Evolutionary conservation across 2,888 invertebrate species (phyloP).

Genomic region (Acanthoscelides obtectus): DNA sequence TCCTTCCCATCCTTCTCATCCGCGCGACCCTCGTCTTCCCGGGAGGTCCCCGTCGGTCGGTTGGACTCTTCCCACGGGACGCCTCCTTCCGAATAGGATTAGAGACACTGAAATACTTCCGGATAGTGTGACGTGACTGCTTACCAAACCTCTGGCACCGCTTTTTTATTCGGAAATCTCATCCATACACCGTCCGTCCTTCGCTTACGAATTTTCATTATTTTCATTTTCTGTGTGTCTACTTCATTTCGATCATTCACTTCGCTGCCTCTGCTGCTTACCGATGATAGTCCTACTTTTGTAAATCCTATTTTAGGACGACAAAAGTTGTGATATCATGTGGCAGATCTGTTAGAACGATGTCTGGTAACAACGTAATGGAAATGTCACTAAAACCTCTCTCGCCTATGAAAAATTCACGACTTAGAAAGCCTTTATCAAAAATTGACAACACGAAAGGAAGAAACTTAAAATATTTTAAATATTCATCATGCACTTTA

Average conservation of each 20-base stretch:
- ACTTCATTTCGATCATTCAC: neutral
- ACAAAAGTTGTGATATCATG: too few relatives aligned
- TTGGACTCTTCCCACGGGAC: conserved; percentile 10
- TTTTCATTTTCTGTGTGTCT: neutral
- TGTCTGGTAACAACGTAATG: too few relatives aligned
- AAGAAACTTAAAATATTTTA: neutral
- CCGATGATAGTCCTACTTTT: too few relatives aligned
- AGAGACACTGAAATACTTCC: conserved; percentile 14
- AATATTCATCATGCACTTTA: neutral
- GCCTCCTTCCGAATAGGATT: conserved; percentile 11
- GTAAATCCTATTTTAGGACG: too few relatives aligned
- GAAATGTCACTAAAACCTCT: too few relatives aligned
- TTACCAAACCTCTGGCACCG: conserved; percentile 7
- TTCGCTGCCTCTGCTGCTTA: too few relatives aligned
- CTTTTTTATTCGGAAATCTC: too few relatives aligned
- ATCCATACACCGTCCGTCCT: neutral
- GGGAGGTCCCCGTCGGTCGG: conserved; percentile 9
- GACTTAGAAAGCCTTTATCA: neutral
- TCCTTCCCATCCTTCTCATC: conserved; percentile 7
- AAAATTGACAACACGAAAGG: neutral
- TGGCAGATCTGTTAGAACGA: too few relatives aligned
- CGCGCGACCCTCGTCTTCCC: conserved; percentile 6
- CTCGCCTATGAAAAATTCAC: neutral
- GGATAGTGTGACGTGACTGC: conserved; percentile 6
- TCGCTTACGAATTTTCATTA: neutral